These are phyloP conservation scores for Bergia sp. DNA, from an alignment of 92 coral and sea anemone species.

Conservation along the genomic window DNA sequence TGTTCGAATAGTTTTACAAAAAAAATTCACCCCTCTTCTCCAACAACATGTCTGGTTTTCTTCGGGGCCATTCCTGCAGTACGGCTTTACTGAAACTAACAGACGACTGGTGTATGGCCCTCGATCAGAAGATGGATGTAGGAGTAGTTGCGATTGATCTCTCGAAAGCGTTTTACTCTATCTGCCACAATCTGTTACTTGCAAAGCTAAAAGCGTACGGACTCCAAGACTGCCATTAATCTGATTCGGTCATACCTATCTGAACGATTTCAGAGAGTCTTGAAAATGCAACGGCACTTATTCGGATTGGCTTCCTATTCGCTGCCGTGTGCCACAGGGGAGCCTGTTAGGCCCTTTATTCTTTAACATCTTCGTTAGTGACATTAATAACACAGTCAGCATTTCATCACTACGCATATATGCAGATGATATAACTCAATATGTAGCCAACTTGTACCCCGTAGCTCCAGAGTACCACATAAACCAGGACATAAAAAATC, in stretches of 20 bases:
- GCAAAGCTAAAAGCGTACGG: constrained; percentile 46
- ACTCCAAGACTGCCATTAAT: constrained; percentile 25
- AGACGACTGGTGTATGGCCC: constrained; percentile 49
- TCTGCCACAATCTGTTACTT: constrained; percentile 41
- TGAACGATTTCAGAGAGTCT: constrained; percentile 32
- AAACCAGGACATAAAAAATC: constrained; percentile 18
- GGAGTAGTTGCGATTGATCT: constrained; percentile 34
- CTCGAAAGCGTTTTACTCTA: constrained; percentile 48
- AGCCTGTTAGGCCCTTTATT: constrained; percentile 47
- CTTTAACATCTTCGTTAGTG: constrained; percentile 41
- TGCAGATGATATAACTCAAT: constrained; percentile 46
- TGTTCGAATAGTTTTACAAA: constrained; percentile 43
- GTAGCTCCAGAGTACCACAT: constrained; percentile 3
- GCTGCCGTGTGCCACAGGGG: constrained; percentile 64
- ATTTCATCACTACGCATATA: constrained; percentile 45
- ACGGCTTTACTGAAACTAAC: constrained; percentile 48
- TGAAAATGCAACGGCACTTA: constrained; percentile 21
- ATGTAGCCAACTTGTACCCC: constrained; percentile 18
- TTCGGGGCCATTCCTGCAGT: constrained; percentile 42
- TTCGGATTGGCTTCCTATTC: constrained; percentile 32
- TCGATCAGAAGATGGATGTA: constrained; percentile 33
- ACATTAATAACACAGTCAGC: constrained; percentile 18
- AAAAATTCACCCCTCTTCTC: constrained; percentile 31
- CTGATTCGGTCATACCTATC: no score
- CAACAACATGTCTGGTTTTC: constrained; percentile 52